Evolutionary conservation across 2,113 vertebrate species (phyloP), one percentile per base, ranked within the genome.

Genomic region (Tupaia chinensis): DNA sequence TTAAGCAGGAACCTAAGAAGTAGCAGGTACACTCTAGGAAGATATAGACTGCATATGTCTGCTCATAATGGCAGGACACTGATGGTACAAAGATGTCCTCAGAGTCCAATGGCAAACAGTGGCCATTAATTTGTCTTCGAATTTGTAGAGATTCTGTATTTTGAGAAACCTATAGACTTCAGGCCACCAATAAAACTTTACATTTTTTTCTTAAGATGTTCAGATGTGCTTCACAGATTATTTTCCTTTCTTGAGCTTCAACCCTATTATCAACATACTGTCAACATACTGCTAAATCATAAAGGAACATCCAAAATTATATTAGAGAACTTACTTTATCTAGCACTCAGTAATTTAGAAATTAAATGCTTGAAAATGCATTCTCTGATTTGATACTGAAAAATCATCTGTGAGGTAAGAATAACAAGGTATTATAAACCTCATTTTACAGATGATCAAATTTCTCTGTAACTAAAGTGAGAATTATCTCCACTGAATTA

Each of bases 351-450:
- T 20, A 79, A 87, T 78, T 94, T 90, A 81, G 53, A 69, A 90
- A 53, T 76, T 74, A 90, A 96, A 87, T 66, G 12, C 6, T 65
- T 90, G 20, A 82, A 91, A 92, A 15, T 72, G 9, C 17, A 69
- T 96, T 97, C 53, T 94, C n/a, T 58, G 78, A 85, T 82, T 96
- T 95, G 60, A 60, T 85, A 90, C 63, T 65, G 80, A 56, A 20
- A 70, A 66, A 69, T 54, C 77, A 72, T 23, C 7, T 74, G 20
- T 86, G 53, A 69, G 14, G 2, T 72, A 82, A 16, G 34, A 90
- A 86, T 17, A 7, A 17, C 1, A 74, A 92, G 10, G 12, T 68
- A 54, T 69, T 77, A 66, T 91, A 84, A 88, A 80, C 66, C 53
- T 95, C 12, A 87, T 88, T 95, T 94, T 90, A 81, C 34, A 95